Evolutionary conservation across 2,888 invertebrate species (phyloP), one percentile per base, ranked within the genome.

Genomic region (Cerastis leucographa): DNA sequence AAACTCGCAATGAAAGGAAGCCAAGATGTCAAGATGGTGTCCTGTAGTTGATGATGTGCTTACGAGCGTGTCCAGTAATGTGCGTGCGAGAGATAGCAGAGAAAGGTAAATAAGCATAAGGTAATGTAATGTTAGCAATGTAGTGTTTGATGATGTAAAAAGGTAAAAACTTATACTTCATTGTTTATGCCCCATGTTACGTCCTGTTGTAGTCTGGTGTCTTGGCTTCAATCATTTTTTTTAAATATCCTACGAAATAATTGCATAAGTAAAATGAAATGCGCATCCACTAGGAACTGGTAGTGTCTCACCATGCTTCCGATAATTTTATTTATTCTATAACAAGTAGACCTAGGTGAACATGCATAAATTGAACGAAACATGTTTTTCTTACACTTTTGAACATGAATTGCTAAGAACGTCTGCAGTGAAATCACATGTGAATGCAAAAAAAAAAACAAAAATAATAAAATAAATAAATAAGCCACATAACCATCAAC

Each of bases 381-480:
- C 76, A 83, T 71, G 46, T 78, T 78, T 79, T 76, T 69, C 75
- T 81, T 74, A 78, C 87, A 85, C 84, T 85, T 88, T 89, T 90
- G 91, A 94, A 94, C 94, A 96, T 95, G 95, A 95, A 95, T 94
- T 94, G 94, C 94, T 94, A 94, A 93, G 91, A 93, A 94, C 93
- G 93, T 94, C 94, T 95, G 96, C 95, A 95, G 96, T 96, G 96
- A 96, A 96, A 96, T 96, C 96, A 96, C 96, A 96, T 96, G 96
- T 96, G 96, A 96, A 96, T 96, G 96, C 96, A 95, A 95, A 94
- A 93, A 92, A 44, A 75, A 81, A 93, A 92, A 90, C 88, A 78
- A 90, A 87, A 85, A 84, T 94, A 92, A 94, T 92, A 94, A 94
- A 94, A 96, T 95, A 95, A 89, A 96, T 96, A 96, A 94, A 95